phyloP scores from a whole-genome alignment of 2,797 vertebrate species.

The Clarias fuscus region DNA sequence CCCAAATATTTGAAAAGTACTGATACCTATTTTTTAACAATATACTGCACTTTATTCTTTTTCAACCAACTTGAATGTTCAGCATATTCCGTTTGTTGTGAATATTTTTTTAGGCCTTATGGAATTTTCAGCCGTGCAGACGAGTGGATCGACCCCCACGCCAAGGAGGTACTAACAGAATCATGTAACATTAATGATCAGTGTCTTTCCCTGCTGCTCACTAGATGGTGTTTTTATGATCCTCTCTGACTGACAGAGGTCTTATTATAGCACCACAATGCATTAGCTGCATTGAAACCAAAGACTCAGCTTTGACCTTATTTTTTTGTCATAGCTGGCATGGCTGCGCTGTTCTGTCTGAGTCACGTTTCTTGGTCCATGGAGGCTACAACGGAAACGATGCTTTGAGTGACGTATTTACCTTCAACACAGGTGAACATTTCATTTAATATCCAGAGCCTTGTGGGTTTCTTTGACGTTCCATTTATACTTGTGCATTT shows the following conservation, averaged over 20 bases:
- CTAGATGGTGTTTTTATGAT: background rate
- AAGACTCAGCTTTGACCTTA: constrained; percentile 4
- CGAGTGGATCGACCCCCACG: constrained; percentile 71
- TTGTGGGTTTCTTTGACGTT: background rate
- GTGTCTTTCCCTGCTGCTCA: background rate
- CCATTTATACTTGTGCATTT: background rate
- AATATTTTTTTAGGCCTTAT: constrained; percentile 71
- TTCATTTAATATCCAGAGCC: background rate
- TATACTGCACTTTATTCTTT: background rate
- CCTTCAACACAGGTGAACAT: constrained; percentile 76
- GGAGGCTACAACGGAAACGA: constrained; percentile 80
- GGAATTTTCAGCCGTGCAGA: constrained; percentile 79
- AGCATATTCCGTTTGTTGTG: background rate
- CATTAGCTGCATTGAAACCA: background rate
- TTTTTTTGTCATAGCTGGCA: constrained; percentile 75
- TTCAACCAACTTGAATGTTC: background rate
- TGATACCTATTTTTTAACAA: background rate
- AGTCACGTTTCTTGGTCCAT: constrained; percentile 76
- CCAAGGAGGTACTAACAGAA: constrained; percentile 72
- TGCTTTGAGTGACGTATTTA: constrained; percentile 74
- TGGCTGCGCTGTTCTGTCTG: constrained; percentile 74
- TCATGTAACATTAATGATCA: background rate
- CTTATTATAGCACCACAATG: background rate
- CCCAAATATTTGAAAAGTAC: background rate
- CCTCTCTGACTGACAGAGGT: background rate